Percentiles rank a stretch among this genome's conserved stretches.
These are phyloP conservation scores for Hydroisotoma schaefferi DNA, from an alignment of 2,888 invertebrate genomes.

Conservation along the genomic window DNA sequence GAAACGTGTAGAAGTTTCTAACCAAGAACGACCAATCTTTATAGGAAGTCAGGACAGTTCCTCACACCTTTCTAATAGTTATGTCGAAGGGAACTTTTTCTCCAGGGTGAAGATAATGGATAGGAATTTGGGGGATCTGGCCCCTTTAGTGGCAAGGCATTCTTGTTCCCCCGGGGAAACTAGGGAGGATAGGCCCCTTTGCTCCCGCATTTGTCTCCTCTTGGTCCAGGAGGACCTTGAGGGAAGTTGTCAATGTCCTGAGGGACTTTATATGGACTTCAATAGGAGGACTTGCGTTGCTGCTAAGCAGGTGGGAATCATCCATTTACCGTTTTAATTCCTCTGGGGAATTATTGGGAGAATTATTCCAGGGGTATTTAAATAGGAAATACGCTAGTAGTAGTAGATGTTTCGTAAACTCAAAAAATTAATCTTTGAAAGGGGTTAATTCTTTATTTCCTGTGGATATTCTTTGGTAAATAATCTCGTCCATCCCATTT, in stretches of 20 bases:
- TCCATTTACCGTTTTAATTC: too few species aligned
- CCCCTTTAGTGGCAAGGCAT: slow-evolving; percentile 31
- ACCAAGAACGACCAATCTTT: slow-evolving; percentile 22
- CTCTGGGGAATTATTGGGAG: too few species aligned
- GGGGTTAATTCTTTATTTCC: too few species aligned
- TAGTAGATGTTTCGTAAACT: too few species aligned
- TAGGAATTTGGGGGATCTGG: slow-evolving; percentile 21
- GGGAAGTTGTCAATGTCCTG: slow-evolving; percentile 51
- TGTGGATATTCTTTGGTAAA: too few species aligned
- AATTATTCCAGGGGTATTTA: too few species aligned
- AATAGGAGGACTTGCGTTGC: slow-evolving; percentile 49
- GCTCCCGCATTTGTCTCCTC: slow-evolving; percentile 53
- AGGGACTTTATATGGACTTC: slow-evolving; percentile 50
- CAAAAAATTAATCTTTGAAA: too few species aligned
- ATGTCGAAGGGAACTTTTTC: slow-evolving; percentile 30
- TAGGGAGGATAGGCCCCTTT: slow-evolving; percentile 37
- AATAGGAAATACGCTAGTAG: too few species aligned
- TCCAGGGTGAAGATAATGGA: slow-evolving; percentile 38
- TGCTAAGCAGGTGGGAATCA: not conserved
- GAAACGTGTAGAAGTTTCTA: slow-evolving; percentile 8
- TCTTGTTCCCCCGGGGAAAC: slow-evolving; percentile 32
- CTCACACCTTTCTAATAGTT: not conserved
- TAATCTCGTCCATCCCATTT: too few species aligned
- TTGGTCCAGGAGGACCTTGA: slow-evolving; percentile 43
- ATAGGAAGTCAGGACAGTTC: slow-evolving; percentile 16